Percentiles rank a stretch among this genome's conserved stretches.
Conservation (phyloP, 2,113 vertebrate genomes). For the Tonatia bakeri region DNA sequence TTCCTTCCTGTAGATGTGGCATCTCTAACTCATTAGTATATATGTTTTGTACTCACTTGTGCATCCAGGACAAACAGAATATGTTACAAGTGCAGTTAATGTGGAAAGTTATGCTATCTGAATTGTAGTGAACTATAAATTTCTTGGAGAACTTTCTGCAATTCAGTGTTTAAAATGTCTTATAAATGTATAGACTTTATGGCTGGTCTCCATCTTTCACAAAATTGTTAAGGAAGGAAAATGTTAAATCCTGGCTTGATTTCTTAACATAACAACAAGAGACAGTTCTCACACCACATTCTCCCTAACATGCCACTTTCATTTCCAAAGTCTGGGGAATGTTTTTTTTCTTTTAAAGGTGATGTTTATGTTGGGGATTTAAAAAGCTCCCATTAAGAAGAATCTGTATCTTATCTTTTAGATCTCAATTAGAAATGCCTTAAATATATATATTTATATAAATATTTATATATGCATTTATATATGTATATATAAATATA, state of each 20-base stretch:
- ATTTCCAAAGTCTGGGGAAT: neutral
- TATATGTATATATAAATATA: neutral
- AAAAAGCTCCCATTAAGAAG: neutral
- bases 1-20: neutral
- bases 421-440: neutral
- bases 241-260: slow-evolving; percentile 20
- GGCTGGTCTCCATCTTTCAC: neutral
- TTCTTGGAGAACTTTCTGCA: neutral
- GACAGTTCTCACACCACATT: neutral
- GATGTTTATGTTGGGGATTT: slow-evolving; percentile 13
- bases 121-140: neutral
- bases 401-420: neutral
- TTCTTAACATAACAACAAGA: slow-evolving; percentile 28
- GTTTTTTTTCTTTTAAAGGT: neutral
- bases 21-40: neutral
- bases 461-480: too few relatives aligned
- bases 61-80: neutral
- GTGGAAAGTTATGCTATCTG: neutral
- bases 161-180: neutral
- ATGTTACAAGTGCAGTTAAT: slow-evolving; percentile 17
- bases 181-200: neutral
- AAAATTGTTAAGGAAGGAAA: slow-evolving; percentile 6
- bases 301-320: neutral
- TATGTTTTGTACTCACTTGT: neutral
- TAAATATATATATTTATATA: neutral